Base-by-base conservation (phyloP, 1,140 invertebrate genomes). In the Aphelinus certus region DNA sequence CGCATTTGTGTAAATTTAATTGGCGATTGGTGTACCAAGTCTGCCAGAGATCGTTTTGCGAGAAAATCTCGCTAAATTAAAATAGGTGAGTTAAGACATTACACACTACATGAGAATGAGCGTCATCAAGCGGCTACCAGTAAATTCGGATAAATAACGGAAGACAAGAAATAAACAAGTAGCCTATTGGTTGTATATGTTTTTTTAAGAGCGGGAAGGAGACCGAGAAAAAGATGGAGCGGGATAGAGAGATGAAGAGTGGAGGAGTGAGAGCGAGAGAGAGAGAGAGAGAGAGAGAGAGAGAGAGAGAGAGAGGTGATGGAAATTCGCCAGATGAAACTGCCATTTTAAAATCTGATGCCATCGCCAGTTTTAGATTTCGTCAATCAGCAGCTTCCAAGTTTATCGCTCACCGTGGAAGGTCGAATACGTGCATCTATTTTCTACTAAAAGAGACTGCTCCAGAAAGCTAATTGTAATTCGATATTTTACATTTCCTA, bases 321-420 rank as follows among this genome's bases (percentile, higher is more conserved):
- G 82, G 82, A 84, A 71, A 57, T 10, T 70, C 64, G 84, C 83
- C 84, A 86, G 80, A 82, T 78, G 76, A 78, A 83, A 81, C 75
- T 76, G 85, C 86, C 85, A 87, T 81, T 83, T 83, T 78, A 77
- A 82, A 85, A 79, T 77, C 79, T 87, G 86, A 87, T 81, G 79
- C 80, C 84, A 87, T 77, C 79, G 81, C 80, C 79, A 76, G 81
- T 81, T 85, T 85, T 87, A 87, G 85, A 86, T 83, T 82, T 79
- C 76, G 70, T 84, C 80, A 82, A 82, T 86, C 81, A 79, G 78
- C 77, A 64, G 65, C 77, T 83, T 84, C 80, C 79, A 82, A 83
- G 66, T 81, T 84, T 82, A 83, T 81, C 69, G 45, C 45, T 9
- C 48, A 10, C 3, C 9, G 58, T 53, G 65, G 71, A 73, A 73